Evolutionary conservation across 2,888 invertebrate genomes (phyloP).

Genomic region (Vesta saturnalis): DNA sequence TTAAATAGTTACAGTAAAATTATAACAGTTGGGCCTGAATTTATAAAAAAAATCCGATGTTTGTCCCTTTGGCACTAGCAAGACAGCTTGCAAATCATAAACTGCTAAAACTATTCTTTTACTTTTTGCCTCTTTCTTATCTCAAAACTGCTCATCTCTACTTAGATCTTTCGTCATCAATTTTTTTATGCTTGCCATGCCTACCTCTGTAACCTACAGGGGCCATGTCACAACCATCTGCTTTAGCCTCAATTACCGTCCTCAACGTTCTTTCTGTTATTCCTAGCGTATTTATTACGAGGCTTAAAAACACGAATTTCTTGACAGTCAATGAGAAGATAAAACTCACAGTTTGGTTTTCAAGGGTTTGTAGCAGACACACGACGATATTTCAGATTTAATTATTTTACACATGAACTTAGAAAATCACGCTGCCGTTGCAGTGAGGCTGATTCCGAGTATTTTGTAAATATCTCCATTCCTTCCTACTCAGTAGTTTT

Average conservation of each 20-base stretch:
- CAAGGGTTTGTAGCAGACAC: not conserved
- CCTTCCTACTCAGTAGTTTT: too few relatives aligned
- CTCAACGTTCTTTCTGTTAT: too few relatives aligned
- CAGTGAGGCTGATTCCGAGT: not conserved
- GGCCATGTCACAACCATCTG: slow-evolving; percentile 40
- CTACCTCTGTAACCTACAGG: slow-evolving; percentile 46
- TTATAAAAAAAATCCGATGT: too few relatives aligned
- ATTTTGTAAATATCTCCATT: too few relatives aligned
- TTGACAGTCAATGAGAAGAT: not conserved
- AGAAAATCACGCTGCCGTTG: too few relatives aligned
- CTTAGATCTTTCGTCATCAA: slow-evolving; percentile 41
- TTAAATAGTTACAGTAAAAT: too few relatives aligned
- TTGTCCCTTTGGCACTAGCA: too few relatives aligned
- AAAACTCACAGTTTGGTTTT: not conserved
- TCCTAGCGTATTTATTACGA: too few relatives aligned
- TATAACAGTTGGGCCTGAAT: too few relatives aligned
- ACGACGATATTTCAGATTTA: not conserved
- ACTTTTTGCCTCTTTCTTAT: slow-evolving; percentile 41
- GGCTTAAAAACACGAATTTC: too few relatives aligned
- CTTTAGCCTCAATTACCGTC: slow-evolving; percentile 40
- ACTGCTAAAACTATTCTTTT: slow-evolving; percentile 38
- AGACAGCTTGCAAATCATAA: not conserved
- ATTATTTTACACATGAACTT: not conserved
- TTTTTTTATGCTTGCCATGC: slow-evolving; percentile 45
- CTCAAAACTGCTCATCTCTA: slow-evolving; percentile 42